phyloP scores from a whole-genome alignment of 2,797 vertebrate species.

The Tokudaia tokunoshimensis region DNA sequence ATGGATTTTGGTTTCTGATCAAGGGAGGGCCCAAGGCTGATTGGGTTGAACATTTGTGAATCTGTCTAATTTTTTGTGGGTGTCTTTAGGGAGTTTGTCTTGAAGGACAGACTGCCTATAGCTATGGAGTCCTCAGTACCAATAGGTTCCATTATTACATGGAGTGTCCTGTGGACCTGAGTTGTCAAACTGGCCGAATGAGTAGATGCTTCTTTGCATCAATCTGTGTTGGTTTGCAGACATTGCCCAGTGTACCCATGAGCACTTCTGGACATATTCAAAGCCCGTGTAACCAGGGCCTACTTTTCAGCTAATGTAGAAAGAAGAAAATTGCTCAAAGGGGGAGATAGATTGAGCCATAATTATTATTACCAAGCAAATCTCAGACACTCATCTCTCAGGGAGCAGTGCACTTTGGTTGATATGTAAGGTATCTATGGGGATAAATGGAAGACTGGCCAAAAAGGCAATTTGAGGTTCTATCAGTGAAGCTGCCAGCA shows the following conservation, averaged over 20 bases:
- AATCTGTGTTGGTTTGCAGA: not conserved
- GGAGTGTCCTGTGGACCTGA: not conserved
- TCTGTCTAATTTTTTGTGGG: not conserved
- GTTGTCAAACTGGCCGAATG: not conserved
- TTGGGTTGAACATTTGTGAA: not conserved
- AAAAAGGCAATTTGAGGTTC: not conserved
- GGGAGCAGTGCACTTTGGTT: not conserved
- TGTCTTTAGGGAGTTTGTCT: not conserved
- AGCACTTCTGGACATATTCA: not conserved
- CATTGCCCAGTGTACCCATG: not conserved
- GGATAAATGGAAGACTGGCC: no score
- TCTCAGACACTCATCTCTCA: not conserved
- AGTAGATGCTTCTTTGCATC: not conserved
- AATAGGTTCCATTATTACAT: not conserved
- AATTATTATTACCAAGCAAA: slow-evolving; percentile 11
- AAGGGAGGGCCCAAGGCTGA: not conserved
- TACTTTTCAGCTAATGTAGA: not conserved
- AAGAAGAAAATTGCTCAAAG: slow-evolving; percentile 29
- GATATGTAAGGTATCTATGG: not conserved
- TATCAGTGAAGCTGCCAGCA: not conserved
- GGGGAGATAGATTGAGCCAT: slow-evolving; percentile 20
- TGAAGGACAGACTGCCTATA: not conserved
- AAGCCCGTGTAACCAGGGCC: not conserved
- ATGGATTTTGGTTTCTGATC: not conserved
- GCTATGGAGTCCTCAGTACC: not conserved